Base-by-base conservation (phyloP, 2,113 vertebrate species). In the Macquaria ambigua region DNA sequence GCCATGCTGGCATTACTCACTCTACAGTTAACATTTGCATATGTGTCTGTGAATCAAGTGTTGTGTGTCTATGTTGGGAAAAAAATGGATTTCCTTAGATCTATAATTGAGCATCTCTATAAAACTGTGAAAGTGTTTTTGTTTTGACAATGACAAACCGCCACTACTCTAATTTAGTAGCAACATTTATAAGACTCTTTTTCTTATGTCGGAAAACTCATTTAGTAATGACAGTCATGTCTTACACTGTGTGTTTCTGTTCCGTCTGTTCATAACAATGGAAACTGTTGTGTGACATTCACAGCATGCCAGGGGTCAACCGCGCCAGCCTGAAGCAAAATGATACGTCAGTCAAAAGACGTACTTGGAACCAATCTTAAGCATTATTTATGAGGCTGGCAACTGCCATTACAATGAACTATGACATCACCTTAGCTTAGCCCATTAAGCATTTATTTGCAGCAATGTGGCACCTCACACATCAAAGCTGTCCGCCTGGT, bases 381-480 rank as follows among this genome's bases (percentile, higher is more conserved):
- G 93, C 91, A 85, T 94, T 94, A 96, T 96, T 96, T 96, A 95
- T 61, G 91, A 96, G 90, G 79, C 90, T 71, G 88, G 84, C 91
- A 87, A 85, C 89, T 92, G 92, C 84, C 85, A 73, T 91, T 83
- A 90, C 93, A 90, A 88, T 95, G 93, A 93, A 94, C 92, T 90
- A 94, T 90, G 92, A 95, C 95, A 94, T 95, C 94, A 93, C 91
- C 89, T 93, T 92, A 93, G 93, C 93, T 92, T 79, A 55, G 85
- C 83, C 92, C 92, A 95, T 95, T 95, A 95, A 88, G 91, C 89
- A 94, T 85, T 95, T 94, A 95, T 93, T 93, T 82, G 79, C 74
- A 93, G 91, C 91, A 81, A 95, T 96, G 94, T 96, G 91, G 93
- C 96, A 96, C 95, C 94, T 93, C 92, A 93, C 95, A 95, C 91